These are phyloP conservation scores for Acomys russatus DNA, from an alignment of 2,797 vertebrate species.

Conservation along the genomic window DNA sequence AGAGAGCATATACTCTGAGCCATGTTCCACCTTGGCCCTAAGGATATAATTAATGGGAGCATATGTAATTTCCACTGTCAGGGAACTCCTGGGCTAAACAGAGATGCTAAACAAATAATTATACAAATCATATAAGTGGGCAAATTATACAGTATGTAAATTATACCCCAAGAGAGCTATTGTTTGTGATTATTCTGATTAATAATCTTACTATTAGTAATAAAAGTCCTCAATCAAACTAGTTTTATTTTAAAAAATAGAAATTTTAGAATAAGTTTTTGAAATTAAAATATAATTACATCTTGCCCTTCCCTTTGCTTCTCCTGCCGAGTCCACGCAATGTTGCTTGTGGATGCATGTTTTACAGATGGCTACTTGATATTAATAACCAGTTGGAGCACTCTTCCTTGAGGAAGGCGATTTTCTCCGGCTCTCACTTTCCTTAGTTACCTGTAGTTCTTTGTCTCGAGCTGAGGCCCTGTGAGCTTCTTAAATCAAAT, in stretches of 20 bases:
- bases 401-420: neutral
- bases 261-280: neutral
- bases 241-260: slow-evolving; percentile 52
- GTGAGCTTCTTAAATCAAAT: neutral
- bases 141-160: neutral
- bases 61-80: slow-evolving; percentile 38
- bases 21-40: slow-evolving; percentile 28
- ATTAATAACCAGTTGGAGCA: no score
- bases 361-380: neutral
- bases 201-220: slow-evolving; percentile 27
- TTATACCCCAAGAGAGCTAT: neutral
- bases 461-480: neutral
- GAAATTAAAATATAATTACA: neutral
- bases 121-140: neutral
- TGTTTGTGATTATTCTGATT: slow-evolving; percentile 22
- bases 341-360: neutral
- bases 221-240: slow-evolving; percentile 52
- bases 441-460: neutral
- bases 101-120: slow-evolving; percentile 37
- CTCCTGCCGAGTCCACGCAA: neutral
- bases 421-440: slow-evolving; percentile 15
- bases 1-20: neutral
- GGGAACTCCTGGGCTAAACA: slow-evolving; percentile 22
- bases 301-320: neutral
- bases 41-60: neutral